These are phyloP conservation scores for Pheosia gnoma DNA, from an alignment of 2,888 invertebrate genomes.

Conservation along the genomic window DNA sequence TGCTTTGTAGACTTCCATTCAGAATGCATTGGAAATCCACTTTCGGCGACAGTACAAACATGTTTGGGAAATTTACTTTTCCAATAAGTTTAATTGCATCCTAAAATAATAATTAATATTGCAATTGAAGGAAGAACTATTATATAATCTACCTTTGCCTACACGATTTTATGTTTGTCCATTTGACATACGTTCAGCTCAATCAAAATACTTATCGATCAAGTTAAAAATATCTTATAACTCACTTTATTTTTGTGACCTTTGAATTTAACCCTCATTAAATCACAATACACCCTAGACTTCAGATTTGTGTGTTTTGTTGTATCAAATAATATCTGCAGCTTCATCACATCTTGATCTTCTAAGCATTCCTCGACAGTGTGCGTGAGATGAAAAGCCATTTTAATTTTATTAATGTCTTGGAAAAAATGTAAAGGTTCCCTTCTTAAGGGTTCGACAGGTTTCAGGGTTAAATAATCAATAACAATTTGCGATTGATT, in stretches of 20 bases:
- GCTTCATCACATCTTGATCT: slow-evolving; percentile 74
- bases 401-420: slow-evolving; percentile 75
- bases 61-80: slow-evolving; percentile 87
- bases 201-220: too few species aligned
- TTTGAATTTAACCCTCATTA: slow-evolving; percentile 70
- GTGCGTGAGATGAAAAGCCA: slow-evolving; percentile 69
- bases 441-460: slow-evolving; percentile 61
- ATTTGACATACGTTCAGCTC: background rate
- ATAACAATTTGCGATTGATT: slow-evolving; percentile 59
- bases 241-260: slow-evolving; percentile 75
- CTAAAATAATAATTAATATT: slow-evolving; percentile 65
- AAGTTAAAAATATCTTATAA: too few species aligned
- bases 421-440: slow-evolving; percentile 70
- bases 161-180: background rate
- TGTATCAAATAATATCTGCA: slow-evolving; percentile 75
- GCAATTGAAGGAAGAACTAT: too few species aligned
- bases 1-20: slow-evolving; percentile 68
- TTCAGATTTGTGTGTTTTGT: slow-evolving; percentile 70
- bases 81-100: slow-evolving; percentile 86
- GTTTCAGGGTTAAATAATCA: slow-evolving; percentile 68
- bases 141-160: too few species aligned
- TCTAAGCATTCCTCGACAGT: slow-evolving; percentile 66
- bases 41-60: slow-evolving; percentile 80
- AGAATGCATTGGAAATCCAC: slow-evolving; percentile 86
- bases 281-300: slow-evolving; percentile 68